phyloP scores from a whole-genome alignment of 2,113 vertebrate species.

The Pelecanoides urinatrix region DNA sequence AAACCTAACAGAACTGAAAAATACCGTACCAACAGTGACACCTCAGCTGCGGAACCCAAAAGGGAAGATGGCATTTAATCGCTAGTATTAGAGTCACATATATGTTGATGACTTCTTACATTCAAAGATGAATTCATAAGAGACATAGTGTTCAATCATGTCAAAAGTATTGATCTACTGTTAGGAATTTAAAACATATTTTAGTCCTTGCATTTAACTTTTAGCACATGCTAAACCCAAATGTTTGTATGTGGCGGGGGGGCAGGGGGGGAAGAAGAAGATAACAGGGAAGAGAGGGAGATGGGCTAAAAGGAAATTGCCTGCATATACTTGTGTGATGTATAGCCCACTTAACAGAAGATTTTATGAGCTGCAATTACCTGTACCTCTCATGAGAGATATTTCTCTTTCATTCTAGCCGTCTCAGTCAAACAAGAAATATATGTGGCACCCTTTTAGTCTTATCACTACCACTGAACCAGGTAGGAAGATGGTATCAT shows the following conservation, averaged over 20 bases:
- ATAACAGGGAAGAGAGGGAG: not conserved
- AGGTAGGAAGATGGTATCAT: not conserved
- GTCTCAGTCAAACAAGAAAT: not conserved
- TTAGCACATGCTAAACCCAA: not conserved
- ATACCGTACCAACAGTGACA: not conserved
- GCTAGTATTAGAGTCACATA: not conserved
- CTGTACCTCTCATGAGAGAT: not conserved
- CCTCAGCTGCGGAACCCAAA: not conserved
- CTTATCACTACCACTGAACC: not conserved
- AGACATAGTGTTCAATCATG: not conserved
- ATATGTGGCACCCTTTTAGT: not conserved
- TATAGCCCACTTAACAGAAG: not conserved
- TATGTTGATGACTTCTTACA: not conserved
- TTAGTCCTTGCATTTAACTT: not conserved
- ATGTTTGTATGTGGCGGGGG: not conserved
- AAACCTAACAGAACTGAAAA: not conserved
- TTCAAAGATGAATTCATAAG: not conserved
- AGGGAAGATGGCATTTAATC: not conserved
- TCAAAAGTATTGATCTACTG: not conserved
- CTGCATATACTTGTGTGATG: not conserved
- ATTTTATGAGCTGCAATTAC: constrained; percentile 17
- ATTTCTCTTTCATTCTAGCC: not conserved
- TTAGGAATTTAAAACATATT: not conserved
- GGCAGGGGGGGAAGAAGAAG: not conserved
- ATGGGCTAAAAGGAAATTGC: not conserved